Evolutionary conservation across 2,888 invertebrate genomes (phyloP).

Genomic region (Aphidius colemani): DNA sequence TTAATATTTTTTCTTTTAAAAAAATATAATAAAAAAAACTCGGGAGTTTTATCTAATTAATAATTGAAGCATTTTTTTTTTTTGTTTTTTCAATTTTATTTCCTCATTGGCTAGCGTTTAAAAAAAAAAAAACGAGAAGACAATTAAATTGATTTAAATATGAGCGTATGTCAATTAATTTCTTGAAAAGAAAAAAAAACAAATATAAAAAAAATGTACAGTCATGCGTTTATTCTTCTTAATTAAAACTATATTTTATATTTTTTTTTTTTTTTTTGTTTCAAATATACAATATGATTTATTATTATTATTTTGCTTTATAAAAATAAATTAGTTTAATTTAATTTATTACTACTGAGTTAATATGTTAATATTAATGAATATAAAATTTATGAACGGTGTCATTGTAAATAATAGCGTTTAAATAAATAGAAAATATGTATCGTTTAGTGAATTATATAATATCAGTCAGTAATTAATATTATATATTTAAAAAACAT

Average conservation of each 20-base stretch:
- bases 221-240: slow-evolving; percentile 43
- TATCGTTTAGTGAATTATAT: slow-evolving; percentile 15
- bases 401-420: slow-evolving; percentile 57
- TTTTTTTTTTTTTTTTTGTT: too few species aligned
- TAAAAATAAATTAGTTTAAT: slow-evolving; percentile 41
- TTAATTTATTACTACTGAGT: slow-evolving; percentile 54
- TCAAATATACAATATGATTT: slow-evolving; percentile 22
- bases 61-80: too few species aligned
- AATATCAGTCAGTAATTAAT: slow-evolving; percentile 7
- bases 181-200: slow-evolving; percentile 34
- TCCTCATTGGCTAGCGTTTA: neutral
- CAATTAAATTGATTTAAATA: slow-evolving; percentile 21
- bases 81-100: too few species aligned
- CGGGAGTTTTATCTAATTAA: too few species aligned
- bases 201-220: slow-evolving; percentile 39
- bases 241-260: slow-evolving; percentile 22
- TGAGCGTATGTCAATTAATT: slow-evolving; percentile 44
- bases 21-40: too few species aligned
- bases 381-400: slow-evolving; percentile 43
- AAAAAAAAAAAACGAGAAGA: slow-evolving; percentile 19
- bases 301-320: slow-evolving; percentile 39
- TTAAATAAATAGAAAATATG: slow-evolving; percentile 20
- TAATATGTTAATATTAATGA: slow-evolving; percentile 15
- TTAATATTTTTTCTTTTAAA: too few species aligned
- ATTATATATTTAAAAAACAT: slow-evolving; percentile 4